phyloP scores from a whole-genome alignment of 2,888 invertebrate genomes.

The Synanthedon tipuliformis region DNA sequence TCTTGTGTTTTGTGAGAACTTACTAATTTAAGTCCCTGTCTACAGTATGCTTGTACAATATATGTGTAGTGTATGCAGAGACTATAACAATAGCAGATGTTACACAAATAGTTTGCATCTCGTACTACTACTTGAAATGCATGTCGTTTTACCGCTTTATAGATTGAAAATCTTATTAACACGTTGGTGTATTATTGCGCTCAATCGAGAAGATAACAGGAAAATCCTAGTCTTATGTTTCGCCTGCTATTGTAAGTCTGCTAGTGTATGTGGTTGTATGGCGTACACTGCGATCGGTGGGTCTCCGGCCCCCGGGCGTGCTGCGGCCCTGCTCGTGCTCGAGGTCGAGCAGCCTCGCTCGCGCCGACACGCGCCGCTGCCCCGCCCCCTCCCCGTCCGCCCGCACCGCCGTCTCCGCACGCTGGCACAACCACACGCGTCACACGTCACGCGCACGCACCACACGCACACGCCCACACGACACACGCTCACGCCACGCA shows the following conservation, averaged over 20 bases:
- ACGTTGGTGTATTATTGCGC: too few species aligned
- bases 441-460: constrained; percentile 5
- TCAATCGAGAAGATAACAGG: too few species aligned
- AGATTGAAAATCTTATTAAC: too few species aligned
- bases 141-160: too few species aligned
- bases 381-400: constrained; percentile 10
- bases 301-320: constrained; percentile 55
- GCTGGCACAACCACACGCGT: constrained; percentile 1
- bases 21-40: too few species aligned
- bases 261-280: constrained; percentile 26
- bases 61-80: too few species aligned
- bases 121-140: too few species aligned
- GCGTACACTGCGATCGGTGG: constrained; percentile 13
- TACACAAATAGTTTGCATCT: too few species aligned
- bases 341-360: constrained; percentile 59
- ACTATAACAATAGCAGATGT: too few species aligned
- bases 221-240: constrained; percentile 2
- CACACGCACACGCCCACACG: constrained; percentile 3
- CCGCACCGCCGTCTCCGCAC: constrained; percentile 7
- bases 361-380: constrained; percentile 29
- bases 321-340: constrained; percentile 65
- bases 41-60: too few species aligned
- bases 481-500: neutral
- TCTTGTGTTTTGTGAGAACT: too few species aligned
- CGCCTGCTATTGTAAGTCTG: constrained; percentile 6